These are phyloP conservation scores for Drosophila pseudoananassae DNA, from an alignment of 1,140 invertebrate species.

Conservation along the genomic window DNA sequence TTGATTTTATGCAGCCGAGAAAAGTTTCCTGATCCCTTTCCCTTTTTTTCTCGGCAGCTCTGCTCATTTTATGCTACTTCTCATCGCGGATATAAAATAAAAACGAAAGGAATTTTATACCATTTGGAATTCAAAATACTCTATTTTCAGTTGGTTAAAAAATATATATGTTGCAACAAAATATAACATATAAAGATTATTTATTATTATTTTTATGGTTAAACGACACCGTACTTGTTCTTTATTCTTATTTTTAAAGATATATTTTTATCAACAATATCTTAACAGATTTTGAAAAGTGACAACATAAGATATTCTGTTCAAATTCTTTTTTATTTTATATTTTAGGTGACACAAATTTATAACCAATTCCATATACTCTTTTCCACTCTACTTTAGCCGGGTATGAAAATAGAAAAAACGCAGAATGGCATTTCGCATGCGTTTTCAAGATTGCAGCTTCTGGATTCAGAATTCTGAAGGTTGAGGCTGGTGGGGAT, in stretches of 20 bases:
- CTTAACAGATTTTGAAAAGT: too few species aligned
- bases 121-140: background rate
- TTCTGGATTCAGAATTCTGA: slow-evolving; percentile 30
- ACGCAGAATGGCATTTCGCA: slow-evolving; percentile 68
- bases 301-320: too few species aligned
- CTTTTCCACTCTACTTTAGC: background rate
- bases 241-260: background rate
- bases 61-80: slow-evolving; percentile 68
- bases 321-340: background rate
- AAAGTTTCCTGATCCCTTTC: slow-evolving; percentile 25
- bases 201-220: too few species aligned
- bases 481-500: slow-evolving; percentile 28
- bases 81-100: slow-evolving; percentile 65
- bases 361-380: background rate
- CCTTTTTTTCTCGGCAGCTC: slow-evolving; percentile 18
- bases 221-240: too few species aligned
- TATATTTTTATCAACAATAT: background rate
- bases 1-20: slow-evolving; percentile 50
- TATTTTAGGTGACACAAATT: background rate
- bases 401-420: slow-evolving; percentile 36
- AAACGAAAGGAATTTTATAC: background rate
- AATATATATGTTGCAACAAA: background rate
- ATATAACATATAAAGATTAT: too few species aligned
- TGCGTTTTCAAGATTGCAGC: slow-evolving; percentile 62
- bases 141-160: background rate